A percentile compares a stretch with the other conserved stretches of the same genome.
phyloP scores from a whole-genome alignment of 2,888 invertebrate species.

The Lepeophtheirus nordmannii region DNA sequence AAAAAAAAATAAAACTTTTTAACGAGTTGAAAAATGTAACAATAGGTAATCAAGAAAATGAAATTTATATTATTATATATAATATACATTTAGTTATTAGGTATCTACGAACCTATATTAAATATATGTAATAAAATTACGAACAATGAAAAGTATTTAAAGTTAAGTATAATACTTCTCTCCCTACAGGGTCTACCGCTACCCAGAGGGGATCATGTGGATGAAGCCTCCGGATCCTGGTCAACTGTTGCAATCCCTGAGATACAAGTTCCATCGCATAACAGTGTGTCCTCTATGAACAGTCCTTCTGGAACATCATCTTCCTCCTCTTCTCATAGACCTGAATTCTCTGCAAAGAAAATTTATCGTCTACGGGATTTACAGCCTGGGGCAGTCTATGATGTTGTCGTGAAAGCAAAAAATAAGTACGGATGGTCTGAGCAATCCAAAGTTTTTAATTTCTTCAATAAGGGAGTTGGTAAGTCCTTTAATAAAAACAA shows the following conservation, averaged over 20 bases:
- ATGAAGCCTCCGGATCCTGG: constrained; percentile 8
- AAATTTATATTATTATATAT: neutral
- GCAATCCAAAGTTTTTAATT: constrained; percentile 19
- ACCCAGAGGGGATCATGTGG: neutral
- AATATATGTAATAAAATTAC: too few relatives aligned
- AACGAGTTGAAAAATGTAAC: constrained; percentile 4
- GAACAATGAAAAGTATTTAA: neutral
- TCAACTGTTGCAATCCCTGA: constrained; percentile 7
- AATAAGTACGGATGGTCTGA: constrained; percentile 23
- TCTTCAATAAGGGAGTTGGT: constrained; percentile 24
- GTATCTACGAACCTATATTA: too few relatives aligned
- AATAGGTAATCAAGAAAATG: constrained; percentile 1
- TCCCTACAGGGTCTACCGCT: constrained; percentile 4
- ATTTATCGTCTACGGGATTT: neutral
- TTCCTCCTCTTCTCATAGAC: neutral
- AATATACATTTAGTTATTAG: too few relatives aligned
- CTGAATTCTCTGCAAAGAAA: constrained; percentile 4
- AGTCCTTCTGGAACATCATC: neutral
- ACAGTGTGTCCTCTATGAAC: neutral
- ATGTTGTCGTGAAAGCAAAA: constrained; percentile 18
- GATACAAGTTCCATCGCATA: neutral
- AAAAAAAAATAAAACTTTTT: neutral
- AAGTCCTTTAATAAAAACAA: too few relatives aligned
- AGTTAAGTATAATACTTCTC: neutral
- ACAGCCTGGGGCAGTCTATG: constrained; percentile 19